Evolutionary conservation across 2,888 invertebrate genomes (phyloP).

Genomic region (Drosophila suboccidentalis): DNA sequence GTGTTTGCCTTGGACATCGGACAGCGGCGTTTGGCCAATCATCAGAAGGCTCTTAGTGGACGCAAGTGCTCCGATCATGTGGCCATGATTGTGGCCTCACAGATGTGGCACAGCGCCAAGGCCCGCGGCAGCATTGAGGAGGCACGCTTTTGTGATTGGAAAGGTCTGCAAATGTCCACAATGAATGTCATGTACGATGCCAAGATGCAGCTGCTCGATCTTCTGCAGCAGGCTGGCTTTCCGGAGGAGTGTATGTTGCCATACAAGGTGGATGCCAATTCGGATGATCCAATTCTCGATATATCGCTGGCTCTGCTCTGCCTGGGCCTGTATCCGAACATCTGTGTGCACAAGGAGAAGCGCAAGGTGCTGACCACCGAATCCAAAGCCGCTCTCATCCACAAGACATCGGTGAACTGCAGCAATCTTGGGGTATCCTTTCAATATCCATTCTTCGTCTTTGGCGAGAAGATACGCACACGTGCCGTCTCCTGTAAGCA

Average conservation of each 20-base stretch:
- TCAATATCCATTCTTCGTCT: constrained; percentile 98
- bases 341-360: constrained; percentile 97
- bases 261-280: constrained; percentile 91
- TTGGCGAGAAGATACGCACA: constrained; percentile 99
- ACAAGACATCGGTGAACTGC: constrained; percentile 98
- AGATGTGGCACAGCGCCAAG: constrained; percentile 91
- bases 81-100: constrained; percentile 96
- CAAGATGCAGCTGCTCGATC: constrained; percentile 90
- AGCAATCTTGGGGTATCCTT: constrained; percentile 93
- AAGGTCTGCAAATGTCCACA: constrained; percentile 95
- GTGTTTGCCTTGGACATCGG: constrained; percentile 94
- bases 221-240: constrained; percentile 92
- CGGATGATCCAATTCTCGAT: constrained; percentile 93
- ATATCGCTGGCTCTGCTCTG: constrained; percentile 93
- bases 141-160: constrained; percentile 94
- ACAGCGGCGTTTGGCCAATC: constrained; percentile 91
- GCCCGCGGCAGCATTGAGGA: constrained; percentile 91
- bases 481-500: constrained; percentile 98
- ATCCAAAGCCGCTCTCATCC: constrained; percentile 96
- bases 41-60: constrained; percentile 95
- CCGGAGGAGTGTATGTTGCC: constrained; percentile 94
- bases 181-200: constrained; percentile 97
- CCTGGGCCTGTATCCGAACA: constrained; percentile 98
- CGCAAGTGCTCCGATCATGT: constrained; percentile 97
- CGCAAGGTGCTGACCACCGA: constrained; percentile 98